Conservation (phyloP, 2,888 invertebrate species). For the Ametastegia equiseti region DNA sequence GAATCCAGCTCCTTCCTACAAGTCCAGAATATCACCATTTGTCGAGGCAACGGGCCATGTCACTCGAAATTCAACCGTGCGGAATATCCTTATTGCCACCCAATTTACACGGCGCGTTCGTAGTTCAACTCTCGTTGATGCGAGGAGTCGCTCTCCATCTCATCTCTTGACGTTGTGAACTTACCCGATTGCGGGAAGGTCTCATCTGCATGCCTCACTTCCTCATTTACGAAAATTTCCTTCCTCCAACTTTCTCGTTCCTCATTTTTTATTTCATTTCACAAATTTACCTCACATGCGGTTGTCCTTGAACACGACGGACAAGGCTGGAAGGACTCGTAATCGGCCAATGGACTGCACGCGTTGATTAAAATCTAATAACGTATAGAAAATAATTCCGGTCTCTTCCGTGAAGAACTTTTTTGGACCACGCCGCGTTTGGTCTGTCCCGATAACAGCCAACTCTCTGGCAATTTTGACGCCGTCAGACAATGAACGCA, state of each 20-base stretch:
- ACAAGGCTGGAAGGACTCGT: no score
- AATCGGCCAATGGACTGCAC: no score
- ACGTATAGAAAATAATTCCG: no score
- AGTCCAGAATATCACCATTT: not conserved
- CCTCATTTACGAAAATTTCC: not conserved
- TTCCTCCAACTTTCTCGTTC: not conserved
- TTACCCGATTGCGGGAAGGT: not conserved
- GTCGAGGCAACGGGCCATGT: not conserved
- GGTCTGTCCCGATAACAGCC: slow-evolving; percentile 13
- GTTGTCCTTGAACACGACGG: not conserved
- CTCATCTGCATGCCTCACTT: not conserved
- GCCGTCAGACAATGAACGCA: slow-evolving; percentile 29
- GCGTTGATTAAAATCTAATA: no score
- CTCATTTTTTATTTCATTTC: not conserved
- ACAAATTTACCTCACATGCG: not conserved
- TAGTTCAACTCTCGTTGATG: not conserved
- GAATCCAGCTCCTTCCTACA: no score
- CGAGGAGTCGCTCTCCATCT: no score
- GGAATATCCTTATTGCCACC: slow-evolving; percentile 41
- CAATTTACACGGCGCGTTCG: slow-evolving; percentile 4
- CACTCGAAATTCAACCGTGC: slow-evolving; percentile 10
- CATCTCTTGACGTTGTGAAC: not conserved
- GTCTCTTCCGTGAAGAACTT: not conserved
- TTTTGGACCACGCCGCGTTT: not conserved
- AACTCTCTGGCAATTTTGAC: slow-evolving; percentile 16